These are phyloP conservation scores for Hemibagrus wyckioides DNA, from an alignment of 2,113 vertebrate genomes.

Conservation along the genomic window DNA sequence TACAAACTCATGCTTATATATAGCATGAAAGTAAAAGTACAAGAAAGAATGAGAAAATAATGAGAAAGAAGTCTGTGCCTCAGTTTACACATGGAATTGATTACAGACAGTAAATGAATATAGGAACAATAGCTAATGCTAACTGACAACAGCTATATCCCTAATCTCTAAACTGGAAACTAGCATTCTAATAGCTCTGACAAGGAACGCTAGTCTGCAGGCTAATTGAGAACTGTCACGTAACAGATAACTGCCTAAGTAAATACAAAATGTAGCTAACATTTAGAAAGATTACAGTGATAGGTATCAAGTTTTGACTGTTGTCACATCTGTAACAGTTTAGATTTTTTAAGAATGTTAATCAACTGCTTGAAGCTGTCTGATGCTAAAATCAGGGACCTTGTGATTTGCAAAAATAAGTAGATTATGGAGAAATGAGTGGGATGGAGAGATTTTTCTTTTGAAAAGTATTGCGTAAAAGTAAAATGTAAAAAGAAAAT, in stretches of 20 bases:
- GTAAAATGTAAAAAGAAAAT: not conserved
- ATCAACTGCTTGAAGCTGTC: not conserved
- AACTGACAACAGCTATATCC: slow-evolving; percentile 14
- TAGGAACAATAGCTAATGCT: not conserved
- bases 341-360: not conserved
- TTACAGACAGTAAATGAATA: not conserved
- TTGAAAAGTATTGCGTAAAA: not conserved
- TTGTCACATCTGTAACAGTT: slow-evolving; percentile 8
- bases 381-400: not conserved
- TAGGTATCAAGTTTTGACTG: not conserved
- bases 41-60: not conserved
- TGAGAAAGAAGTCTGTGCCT: not conserved
- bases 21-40: not conserved
- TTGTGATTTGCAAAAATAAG: not conserved
- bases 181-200: slow-evolving; percentile 15
- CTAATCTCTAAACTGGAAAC: not conserved
- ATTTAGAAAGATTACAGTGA: not conserved
- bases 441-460: not conserved
- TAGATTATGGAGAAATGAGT: not conserved
- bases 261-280: slow-evolving; percentile 11
- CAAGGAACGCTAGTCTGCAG: not conserved
- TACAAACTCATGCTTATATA: not conserved
- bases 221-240: not conserved
- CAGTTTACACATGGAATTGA: not conserved
- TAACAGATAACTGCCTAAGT: not conserved